These are phyloP conservation scores for Cyclopterus lumpus DNA, from an alignment of 2,797 vertebrate species.

Conservation along the genomic window DNA sequence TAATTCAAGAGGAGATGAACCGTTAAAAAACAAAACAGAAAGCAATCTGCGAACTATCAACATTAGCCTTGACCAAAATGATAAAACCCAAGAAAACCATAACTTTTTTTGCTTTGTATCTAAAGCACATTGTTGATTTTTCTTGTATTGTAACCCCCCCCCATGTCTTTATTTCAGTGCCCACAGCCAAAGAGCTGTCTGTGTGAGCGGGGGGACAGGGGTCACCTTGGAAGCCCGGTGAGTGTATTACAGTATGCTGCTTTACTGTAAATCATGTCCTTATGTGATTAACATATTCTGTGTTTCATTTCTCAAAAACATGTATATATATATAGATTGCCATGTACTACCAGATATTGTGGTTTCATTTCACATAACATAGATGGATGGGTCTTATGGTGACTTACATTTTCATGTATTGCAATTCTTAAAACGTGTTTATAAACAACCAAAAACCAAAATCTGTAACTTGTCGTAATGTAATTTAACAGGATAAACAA, in stretches of 20 bases:
- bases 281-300: not conserved
- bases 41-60: not conserved
- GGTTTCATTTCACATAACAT: not conserved
- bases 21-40: not conserved
- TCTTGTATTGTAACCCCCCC: not conserved
- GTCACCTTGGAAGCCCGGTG: conserved; percentile 72
- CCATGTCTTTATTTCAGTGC: conserved; percentile 70
- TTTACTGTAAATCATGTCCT: not conserved
- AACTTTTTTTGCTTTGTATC: not conserved
- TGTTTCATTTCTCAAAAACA: not conserved
- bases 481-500: not conserved
- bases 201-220: conserved; percentile 79
- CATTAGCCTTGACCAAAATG: not conserved
- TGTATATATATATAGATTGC: not conserved
- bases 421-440: not conserved
- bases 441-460: not conserved
- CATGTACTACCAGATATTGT: not conserved
- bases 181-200: conserved; percentile 76
- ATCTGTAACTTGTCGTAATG: not conserved
- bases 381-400: not conserved
- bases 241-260: conserved; percentile 31
- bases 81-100: too few relatives aligned
- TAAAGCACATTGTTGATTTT: not conserved
- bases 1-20: not conserved
- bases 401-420: not conserved